A percentile compares a stretch with the other conserved stretches of the same genome.
phyloP scores from a whole-genome alignment of 2,888 invertebrate species.

The Nudaria mundana region DNA sequence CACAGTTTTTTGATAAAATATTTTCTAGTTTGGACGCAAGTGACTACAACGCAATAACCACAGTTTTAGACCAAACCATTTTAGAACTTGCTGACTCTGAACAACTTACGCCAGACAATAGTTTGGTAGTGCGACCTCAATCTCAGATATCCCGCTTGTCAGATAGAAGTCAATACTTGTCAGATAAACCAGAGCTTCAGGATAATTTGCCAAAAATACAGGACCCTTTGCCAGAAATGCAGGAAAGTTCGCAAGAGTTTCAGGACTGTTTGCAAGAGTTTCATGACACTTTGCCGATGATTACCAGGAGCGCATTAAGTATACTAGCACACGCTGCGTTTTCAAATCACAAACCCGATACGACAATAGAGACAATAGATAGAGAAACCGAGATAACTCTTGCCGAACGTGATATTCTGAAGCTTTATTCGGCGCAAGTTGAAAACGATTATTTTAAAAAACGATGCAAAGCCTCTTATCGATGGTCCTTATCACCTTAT shows the following conservation, averaged over 20 bases:
- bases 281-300: no score
- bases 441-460: constrained; percentile 13
- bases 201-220: not conserved
- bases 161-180: not conserved
- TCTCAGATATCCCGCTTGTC: not conserved
- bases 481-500: constrained; percentile 56
- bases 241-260: no score
- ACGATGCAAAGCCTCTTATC: constrained; percentile 53
- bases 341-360: no score
- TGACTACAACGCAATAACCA: no score
- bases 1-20: constrained; percentile 27
- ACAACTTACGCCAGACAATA: not conserved
- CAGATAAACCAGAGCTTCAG: not conserved
- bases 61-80: no score
- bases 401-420: not conserved
- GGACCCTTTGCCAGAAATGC: no score
- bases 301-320: no score
- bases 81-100: not conserved
- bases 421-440: not conserved
- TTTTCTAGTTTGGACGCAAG: not conserved
- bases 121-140: not conserved
- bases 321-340: no score
- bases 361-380: not conserved
- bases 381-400: not conserved
- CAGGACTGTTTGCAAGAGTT: no score